Conservation (phyloP, 2,113 vertebrate species). For the Brienomyrus brachyistius region DNA sequence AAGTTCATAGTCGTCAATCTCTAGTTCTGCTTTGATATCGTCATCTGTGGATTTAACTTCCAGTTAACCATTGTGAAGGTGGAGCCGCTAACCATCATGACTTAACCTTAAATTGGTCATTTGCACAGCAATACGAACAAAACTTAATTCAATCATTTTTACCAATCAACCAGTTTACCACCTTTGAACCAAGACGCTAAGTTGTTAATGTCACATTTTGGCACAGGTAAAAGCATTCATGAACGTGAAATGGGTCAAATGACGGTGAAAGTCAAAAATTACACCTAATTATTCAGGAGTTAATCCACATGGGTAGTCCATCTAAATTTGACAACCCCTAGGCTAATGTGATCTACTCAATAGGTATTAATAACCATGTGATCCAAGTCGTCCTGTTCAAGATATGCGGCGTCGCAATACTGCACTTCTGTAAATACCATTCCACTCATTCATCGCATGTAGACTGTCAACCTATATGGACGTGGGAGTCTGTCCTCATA, state of each 20-base stretch:
- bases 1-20: neutral
- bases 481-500: neutral
- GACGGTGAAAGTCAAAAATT: neutral
- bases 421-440: neutral
- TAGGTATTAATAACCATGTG: conserved; percentile 2
- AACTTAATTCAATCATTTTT: neutral
- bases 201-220: neutral
- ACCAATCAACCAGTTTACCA: neutral
- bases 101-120: neutral
- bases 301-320: conserved; percentile 3
- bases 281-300: conserved; percentile 3
- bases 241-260: neutral
- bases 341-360: conserved; percentile 4
- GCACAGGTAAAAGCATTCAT: neutral
- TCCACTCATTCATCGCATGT: neutral
- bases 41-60: neutral
- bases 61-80: neutral
- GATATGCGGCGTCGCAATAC: neutral
- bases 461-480: neutral
- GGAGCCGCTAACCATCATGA: neutral
- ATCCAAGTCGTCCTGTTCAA: neutral
- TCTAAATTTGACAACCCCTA: neutral
- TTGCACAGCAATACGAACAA: neutral
- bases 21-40: neutral
- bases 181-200: neutral